These are phyloP conservation scores for Erethizon dorsatum DNA, from an alignment of 2,797 vertebrate species.

Conservation along the genomic window DNA sequence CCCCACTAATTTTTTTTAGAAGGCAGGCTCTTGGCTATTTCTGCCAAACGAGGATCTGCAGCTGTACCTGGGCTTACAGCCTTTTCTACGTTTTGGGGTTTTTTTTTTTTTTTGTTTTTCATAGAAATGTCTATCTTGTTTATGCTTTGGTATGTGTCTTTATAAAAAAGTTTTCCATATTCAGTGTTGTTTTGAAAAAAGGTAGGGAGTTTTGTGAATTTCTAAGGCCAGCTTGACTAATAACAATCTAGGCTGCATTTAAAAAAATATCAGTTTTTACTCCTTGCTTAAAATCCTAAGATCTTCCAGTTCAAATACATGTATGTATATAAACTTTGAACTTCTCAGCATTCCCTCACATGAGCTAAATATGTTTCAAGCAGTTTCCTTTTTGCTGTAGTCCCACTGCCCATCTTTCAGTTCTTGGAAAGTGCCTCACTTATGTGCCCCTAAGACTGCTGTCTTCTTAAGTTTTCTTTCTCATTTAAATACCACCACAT, in stretches of 20 bases:
- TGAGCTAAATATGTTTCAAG: neutral
- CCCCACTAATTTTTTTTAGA: neutral
- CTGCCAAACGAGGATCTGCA: neutral
- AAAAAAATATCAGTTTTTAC: slow-evolving; percentile 7
- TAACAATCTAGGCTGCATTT: neutral
- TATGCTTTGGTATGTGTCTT: neutral
- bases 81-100: neutral
- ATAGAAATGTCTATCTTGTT: slow-evolving; percentile 29
- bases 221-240: slow-evolving; percentile 22
- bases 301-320: neutral
- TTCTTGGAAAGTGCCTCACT: neutral
- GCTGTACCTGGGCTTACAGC: neutral
- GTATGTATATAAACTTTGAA: neutral
- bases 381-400: neutral
- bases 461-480: slow-evolving; percentile 31
- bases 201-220: slow-evolving; percentile 3
- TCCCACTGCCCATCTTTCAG: neutral
- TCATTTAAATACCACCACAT: neutral
- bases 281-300: slow-evolving; percentile 56
- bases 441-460: neutral
- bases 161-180: neutral
- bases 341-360: neutral
- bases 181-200: neutral
- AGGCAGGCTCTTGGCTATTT: slow-evolving; percentile 3
- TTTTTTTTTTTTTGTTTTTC: neutral